These are phyloP conservation scores for Taphrorychus bicolor DNA, from an alignment of 2,888 invertebrate species.

Conservation along the genomic window DNA sequence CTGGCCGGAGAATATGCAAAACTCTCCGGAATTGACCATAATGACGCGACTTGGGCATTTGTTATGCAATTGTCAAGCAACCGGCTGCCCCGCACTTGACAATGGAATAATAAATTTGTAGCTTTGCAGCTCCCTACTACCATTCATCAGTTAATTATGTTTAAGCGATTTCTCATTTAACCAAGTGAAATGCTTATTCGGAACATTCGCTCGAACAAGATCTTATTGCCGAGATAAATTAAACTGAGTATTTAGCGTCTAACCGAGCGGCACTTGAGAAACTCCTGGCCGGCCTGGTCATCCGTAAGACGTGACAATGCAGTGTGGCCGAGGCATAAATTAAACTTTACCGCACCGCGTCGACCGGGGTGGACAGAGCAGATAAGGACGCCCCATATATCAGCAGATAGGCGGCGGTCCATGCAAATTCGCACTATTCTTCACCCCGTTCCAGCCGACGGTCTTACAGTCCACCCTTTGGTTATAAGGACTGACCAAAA, in stretches of 20 bases:
- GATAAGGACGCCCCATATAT: constrained; percentile 61
- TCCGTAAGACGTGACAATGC: constrained; percentile 62
- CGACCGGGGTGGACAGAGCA: constrained; percentile 60
- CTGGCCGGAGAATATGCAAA: background rate
- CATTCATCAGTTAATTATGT: constrained; percentile 7
- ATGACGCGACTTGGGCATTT: background rate
- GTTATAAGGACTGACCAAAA: constrained; percentile 13
- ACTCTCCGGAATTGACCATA: background rate
- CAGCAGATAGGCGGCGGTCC: constrained; percentile 52
- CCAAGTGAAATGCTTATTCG: constrained; percentile 5
- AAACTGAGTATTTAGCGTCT: constrained; percentile 31
- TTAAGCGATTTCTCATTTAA: constrained; percentile 6
- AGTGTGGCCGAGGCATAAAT: constrained; percentile 58
- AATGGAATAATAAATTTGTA: background rate
- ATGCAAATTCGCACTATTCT: constrained; percentile 59
- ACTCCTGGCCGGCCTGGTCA: constrained; percentile 52
- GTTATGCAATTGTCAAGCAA: background rate
- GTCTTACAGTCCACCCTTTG: constrained; percentile 38
- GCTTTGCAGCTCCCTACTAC: background rate
- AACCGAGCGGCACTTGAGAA: constrained; percentile 33
- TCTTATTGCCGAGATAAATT: constrained; percentile 29
- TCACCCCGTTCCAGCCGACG: constrained; percentile 44
- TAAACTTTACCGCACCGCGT: constrained; percentile 58
- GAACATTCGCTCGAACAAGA: constrained; percentile 7
- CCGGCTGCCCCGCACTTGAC: background rate